Percentiles rank a stretch among this genome's conserved stretches.
Conservation (phyloP, 2,797 vertebrate genomes). For the Lithobates sylvaticus region DNA sequence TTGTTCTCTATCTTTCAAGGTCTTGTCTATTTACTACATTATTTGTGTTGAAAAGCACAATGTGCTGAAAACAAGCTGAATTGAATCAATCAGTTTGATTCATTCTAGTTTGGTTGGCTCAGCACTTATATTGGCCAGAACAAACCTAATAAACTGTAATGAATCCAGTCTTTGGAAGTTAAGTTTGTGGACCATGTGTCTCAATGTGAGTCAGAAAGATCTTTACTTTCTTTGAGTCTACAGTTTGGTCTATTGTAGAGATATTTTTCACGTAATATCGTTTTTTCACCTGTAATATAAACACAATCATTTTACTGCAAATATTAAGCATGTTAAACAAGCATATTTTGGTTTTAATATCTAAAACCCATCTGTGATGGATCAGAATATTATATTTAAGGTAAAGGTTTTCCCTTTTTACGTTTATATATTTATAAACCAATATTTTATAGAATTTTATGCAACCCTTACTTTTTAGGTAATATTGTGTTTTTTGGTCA, state of each 20-base stretch:
- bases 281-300: background rate
- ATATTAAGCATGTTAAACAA: too few species aligned
- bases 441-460: too few species aligned
- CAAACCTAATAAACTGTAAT: constrained; percentile 12
- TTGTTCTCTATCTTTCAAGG: constrained; percentile 12
- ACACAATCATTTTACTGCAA: too few species aligned
- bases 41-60: background rate
- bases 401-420: too few species aligned
- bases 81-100: constrained; percentile 26
- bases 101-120: constrained; percentile 22
- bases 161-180: constrained; percentile 10
- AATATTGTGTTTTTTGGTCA: too few species aligned
- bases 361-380: too few species aligned
- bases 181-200: constrained; percentile 5
- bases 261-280: too few species aligned
- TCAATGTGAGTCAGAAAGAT: background rate
- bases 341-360: too few species aligned
- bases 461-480: too few species aligned
- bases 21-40: background rate
- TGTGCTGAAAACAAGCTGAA: constrained; percentile 22
- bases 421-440: too few species aligned
- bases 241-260: background rate
- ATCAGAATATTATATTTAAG: too few species aligned
- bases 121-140: background rate
- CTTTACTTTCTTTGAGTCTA: background rate